These are phyloP conservation scores for Aradus depressus DNA, from an alignment of 2,888 invertebrate species.

Conservation along the genomic window DNA sequence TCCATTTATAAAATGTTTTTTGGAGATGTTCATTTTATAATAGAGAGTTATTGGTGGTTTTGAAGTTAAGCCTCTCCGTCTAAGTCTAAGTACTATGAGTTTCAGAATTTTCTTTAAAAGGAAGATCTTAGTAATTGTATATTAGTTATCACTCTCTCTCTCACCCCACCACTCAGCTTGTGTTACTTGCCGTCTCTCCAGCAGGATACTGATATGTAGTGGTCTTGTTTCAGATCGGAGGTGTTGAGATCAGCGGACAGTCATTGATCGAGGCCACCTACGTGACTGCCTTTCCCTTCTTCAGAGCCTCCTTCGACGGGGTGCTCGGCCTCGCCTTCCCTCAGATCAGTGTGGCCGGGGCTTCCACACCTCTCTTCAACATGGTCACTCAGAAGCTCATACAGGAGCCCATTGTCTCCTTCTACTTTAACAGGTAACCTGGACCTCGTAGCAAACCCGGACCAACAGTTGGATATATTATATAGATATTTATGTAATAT, in stretches of 20 bases:
- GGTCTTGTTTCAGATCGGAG: conserved; percentile 52
- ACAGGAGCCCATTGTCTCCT: conserved; percentile 72
- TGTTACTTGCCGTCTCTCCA: no score
- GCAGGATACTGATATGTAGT: neutral
- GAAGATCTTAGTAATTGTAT: no score
- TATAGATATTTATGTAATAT: neutral
- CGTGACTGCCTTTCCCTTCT: conserved; percentile 91
- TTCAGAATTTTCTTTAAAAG: no score
- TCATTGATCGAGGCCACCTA: conserved; percentile 92
- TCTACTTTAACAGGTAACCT: conserved; percentile 73
- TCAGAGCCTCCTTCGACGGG: conserved; percentile 98
- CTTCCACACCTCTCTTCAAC: conserved; percentile 82
- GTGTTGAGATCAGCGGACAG: conserved; percentile 59
- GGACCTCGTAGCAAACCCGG: no score
- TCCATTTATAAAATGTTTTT: no score
- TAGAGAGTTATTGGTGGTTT: neutral
- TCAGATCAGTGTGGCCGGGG: conserved; percentile 82
- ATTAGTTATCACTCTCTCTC: no score
- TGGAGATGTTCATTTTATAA: neutral
- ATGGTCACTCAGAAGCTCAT: conserved; percentile 73
- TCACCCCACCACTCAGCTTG: no score
- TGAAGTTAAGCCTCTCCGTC: no score
- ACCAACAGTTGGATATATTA: no score
- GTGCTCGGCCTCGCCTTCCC: conserved; percentile 89
- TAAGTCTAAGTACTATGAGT: no score